phyloP scores from a whole-genome alignment of 2,797 vertebrate genomes.

The Falco columbarius region DNA sequence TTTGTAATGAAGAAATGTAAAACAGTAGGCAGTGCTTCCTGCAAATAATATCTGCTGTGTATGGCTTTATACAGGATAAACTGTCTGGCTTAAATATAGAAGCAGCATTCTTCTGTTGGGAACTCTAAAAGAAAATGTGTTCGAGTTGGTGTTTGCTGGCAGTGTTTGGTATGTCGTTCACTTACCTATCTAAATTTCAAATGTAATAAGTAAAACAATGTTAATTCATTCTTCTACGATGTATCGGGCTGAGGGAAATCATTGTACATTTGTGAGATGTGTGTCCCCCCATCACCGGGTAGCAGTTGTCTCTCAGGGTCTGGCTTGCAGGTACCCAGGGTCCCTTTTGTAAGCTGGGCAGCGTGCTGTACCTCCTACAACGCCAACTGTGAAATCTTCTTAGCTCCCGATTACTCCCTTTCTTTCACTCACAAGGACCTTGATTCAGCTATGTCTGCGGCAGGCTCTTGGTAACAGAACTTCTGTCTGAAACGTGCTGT shows the following conservation, averaged over 20 bases:
- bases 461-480: slow-evolving; percentile 1
- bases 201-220: background rate
- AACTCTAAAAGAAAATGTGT: background rate
- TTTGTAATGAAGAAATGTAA: slow-evolving; percentile 38
- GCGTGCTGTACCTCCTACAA: background rate
- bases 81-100: slow-evolving; percentile 34
- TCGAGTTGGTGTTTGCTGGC: slow-evolving; percentile 30
- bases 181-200: slow-evolving; percentile 1
- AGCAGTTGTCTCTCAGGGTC: background rate
- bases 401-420: background rate
- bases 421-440: slow-evolving; percentile 13
- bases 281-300: background rate
- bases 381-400: background rate
- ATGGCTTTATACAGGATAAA: slow-evolving; percentile 25
- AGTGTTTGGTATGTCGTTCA: background rate
- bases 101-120: background rate
- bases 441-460: background rate
- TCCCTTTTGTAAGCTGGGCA: background rate
- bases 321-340: background rate
- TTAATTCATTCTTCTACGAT: background rate
- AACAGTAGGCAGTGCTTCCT: slow-evolving; percentile 34
- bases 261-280: background rate
- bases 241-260: background rate
- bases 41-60: slow-evolving; percentile 7
- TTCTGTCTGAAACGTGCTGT: background rate